A percentile compares a stretch with the other conserved stretches of the same genome.
These are phyloP conservation scores for Tor tambroides DNA, from an alignment of 2,113 vertebrate genomes.

Conservation along the genomic window DNA sequence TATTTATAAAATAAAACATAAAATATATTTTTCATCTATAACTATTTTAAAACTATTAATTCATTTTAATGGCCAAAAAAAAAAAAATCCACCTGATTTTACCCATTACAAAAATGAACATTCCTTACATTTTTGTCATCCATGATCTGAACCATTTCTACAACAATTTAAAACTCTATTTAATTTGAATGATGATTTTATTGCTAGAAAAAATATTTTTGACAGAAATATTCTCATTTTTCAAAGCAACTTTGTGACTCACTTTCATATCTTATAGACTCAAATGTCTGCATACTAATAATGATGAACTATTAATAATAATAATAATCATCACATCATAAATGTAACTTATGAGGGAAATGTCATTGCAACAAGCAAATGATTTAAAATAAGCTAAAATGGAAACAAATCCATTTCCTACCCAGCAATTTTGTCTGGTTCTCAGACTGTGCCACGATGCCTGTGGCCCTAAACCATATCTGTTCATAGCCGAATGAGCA, in stretches of 20 bases:
- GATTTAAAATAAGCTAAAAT: not conserved
- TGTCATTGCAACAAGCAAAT: not conserved
- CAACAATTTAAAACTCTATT: not conserved
- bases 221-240: not conserved
- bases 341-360: not conserved
- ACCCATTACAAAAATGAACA: not conserved
- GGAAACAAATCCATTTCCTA: constrained; percentile 35
- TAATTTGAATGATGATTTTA: not conserved
- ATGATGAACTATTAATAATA: not conserved
- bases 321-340: not conserved
- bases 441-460: constrained; percentile 56
- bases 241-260: not conserved
- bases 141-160: not conserved
- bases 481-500: constrained; percentile 68
- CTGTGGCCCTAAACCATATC: constrained; percentile 58
- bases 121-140: not conserved
- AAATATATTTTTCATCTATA: not conserved
- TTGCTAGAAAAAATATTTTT: not conserved
- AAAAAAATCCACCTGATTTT: not conserved
- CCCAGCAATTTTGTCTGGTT: constrained; percentile 50
- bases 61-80: not conserved
- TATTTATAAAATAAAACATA: not conserved
- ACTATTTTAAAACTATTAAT: not conserved
- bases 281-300: not conserved
- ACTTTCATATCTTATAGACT: not conserved